Evolutionary conservation across 2,113 vertebrate genomes (phyloP).

Genomic region (Indri indri): DNA sequence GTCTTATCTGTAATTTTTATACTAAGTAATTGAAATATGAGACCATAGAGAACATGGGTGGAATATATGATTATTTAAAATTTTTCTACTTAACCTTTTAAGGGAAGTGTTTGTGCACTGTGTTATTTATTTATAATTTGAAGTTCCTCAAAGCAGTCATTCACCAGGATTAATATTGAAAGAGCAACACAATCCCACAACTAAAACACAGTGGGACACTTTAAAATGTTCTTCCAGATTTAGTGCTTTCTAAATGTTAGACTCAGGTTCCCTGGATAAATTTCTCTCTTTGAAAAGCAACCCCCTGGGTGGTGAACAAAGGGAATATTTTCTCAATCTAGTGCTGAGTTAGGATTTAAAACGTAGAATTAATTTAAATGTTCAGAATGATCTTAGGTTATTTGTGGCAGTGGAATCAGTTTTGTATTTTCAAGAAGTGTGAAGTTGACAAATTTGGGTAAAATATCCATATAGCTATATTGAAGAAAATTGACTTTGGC

Average conservation of each 20-base stretch:
- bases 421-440: background rate
- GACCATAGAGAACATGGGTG: background rate
- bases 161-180: slow-evolving; percentile 39
- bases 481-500: background rate
- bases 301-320: background rate
- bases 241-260: slow-evolving; percentile 54
- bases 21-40: background rate
- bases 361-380: background rate
- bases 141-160: background rate
- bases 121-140: slow-evolving; percentile 46
- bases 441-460: background rate
- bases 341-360: background rate
- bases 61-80: background rate
- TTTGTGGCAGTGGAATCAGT: background rate
- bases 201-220: background rate
- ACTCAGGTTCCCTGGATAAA: slow-evolving; percentile 5
- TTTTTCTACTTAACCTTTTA: slow-evolving; percentile 18
- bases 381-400: background rate
- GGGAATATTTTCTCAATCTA: background rate
- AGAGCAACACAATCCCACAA: slow-evolving; percentile 40
- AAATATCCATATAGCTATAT: background rate
- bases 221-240: slow-evolving; percentile 54
- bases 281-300: slow-evolving; percentile 7
- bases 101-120: background rate
- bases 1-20: background rate